phyloP scores from a whole-genome alignment of 1,140 invertebrate species.

The Calycopis cecrops region DNA sequence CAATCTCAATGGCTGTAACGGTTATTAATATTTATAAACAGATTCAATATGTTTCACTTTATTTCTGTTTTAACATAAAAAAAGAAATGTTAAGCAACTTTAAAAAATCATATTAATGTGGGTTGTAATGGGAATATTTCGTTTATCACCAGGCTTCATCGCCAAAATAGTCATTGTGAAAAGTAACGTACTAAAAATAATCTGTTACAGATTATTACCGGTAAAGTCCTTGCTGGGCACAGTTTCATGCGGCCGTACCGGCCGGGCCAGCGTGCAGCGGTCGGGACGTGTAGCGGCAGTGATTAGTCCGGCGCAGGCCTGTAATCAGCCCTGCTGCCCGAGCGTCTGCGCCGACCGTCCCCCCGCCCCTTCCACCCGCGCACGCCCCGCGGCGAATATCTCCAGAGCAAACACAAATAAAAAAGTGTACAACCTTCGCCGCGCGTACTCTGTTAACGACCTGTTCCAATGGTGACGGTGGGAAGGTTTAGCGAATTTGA shows the following conservation, averaged over 20 bases:
- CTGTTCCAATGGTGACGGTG: conserved; percentile 51
- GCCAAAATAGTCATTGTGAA: too few relatives aligned
- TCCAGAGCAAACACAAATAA: conserved; percentile 61
- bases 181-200: too few relatives aligned
- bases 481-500: conserved; percentile 74
- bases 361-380: conserved; percentile 23
- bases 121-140: too few relatives aligned
- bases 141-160: too few relatives aligned
- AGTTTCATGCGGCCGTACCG: conserved; percentile 30
- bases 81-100: too few relatives aligned
- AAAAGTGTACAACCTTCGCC: conserved; percentile 45
- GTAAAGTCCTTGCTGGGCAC: not conserved
- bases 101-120: too few relatives aligned
- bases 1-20: too few relatives aligned
- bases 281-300: conserved; percentile 48
- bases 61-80: too few relatives aligned
- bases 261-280: conserved; percentile 21
- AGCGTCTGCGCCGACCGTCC: conserved; percentile 58
- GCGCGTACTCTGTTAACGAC: conserved; percentile 66
- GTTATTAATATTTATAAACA: too few relatives aligned
- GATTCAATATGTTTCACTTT: too few relatives aligned
- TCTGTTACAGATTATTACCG: too few relatives aligned
- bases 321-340: conserved; percentile 68
- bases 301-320: conserved; percentile 62
- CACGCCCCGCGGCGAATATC: conserved; percentile 52